Percentiles rank a stretch among this genome's conserved stretches.
These are phyloP conservation scores for Alexandromys fortis DNA, from an alignment of 2,113 vertebrate genomes.

Conservation along the genomic window DNA sequence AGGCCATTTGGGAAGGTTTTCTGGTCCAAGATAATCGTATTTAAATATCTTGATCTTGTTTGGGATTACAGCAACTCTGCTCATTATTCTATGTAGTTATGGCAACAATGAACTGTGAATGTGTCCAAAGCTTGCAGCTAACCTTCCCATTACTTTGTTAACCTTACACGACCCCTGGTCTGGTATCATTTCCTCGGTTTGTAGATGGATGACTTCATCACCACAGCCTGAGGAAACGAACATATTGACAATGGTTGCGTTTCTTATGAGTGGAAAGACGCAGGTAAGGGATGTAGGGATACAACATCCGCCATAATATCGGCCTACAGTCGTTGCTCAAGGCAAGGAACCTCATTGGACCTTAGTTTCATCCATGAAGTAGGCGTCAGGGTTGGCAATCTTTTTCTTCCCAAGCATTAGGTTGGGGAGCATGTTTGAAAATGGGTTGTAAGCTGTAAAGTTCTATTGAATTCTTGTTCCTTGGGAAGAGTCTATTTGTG, in stretches of 20 bases:
- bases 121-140: not conserved
- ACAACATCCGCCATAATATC: not conserved
- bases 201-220: not conserved
- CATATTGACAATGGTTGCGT: not conserved
- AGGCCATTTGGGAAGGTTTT: conserved; percentile 58
- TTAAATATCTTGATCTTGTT: conserved; percentile 68
- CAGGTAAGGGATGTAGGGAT: not conserved
- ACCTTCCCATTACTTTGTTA: conserved; percentile 64
- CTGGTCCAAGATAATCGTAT: conserved; percentile 68
- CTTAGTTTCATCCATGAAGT: not conserved
- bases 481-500: not conserved
- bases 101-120: conserved; percentile 62
- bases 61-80: conserved; percentile 55
- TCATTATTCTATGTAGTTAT: conserved; percentile 59
- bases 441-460: not conserved
- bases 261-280: not conserved
- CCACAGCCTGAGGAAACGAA: not conserved
- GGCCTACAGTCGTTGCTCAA: not conserved
- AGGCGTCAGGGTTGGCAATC: not conserved
- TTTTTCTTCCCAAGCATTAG: not conserved
- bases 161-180: not conserved
- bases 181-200: conserved; percentile 35
- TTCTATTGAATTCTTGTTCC: not conserved
- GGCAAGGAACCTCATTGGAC: not conserved
- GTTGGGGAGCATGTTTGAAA: not conserved